Conservation (phyloP, 2,113 vertebrate genomes). For the Camelus dromedarius region DNA sequence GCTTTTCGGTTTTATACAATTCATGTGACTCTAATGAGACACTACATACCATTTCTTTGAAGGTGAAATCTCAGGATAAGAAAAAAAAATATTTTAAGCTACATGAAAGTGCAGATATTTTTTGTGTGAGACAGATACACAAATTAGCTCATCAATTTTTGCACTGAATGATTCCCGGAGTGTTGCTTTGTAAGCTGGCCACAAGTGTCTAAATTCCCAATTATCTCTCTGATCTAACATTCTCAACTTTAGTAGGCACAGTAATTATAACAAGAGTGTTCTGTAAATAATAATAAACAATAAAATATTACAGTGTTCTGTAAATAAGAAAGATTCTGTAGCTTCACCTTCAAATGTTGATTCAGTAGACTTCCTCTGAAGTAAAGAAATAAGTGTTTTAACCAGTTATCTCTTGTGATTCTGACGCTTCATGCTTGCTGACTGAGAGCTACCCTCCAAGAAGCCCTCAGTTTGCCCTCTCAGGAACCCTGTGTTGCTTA, state of each 20-base stretch:
- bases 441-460: not conserved
- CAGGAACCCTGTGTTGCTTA: not conserved
- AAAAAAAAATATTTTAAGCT: slow-evolving; percentile 39
- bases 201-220: not conserved
- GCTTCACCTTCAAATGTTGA: not conserved
- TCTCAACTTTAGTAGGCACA: not conserved
- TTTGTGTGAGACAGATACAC: slow-evolving; percentile 39
- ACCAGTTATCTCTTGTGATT: not conserved
- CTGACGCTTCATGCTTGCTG: not conserved
- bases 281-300: not conserved
- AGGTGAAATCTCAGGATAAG: slow-evolving; percentile 45
- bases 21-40: slow-evolving; percentile 52
- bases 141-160: slow-evolving; percentile 21
- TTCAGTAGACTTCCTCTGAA: not conserved
- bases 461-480: not conserved
- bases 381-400: not conserved
- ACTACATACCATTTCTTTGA: slow-evolving; percentile 57
- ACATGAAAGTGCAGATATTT: slow-evolving; percentile 52
- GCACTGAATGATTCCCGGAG: not conserved
- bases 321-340: not conserved
- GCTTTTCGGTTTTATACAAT: not conserved
- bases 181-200: not conserved
- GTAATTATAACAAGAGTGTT: not conserved
- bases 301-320: not conserved
- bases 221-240: not conserved